Evolutionary conservation across 2,888 invertebrate genomes (phyloP).

Genomic region (Eupithecia exiguata): DNA sequence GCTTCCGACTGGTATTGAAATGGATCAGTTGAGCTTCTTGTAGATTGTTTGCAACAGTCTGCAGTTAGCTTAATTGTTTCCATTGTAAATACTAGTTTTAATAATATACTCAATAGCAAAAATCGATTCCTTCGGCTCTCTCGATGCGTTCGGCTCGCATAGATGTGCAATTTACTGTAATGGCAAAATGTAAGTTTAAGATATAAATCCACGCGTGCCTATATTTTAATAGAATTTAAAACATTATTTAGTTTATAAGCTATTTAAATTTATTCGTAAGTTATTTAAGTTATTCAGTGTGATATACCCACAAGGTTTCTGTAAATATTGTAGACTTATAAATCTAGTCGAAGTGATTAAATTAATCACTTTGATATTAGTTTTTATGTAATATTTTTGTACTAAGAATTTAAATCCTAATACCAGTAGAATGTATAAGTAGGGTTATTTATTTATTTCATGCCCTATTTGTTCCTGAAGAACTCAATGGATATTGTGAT

Average conservation of each 20-base stretch:
- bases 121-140: not conserved
- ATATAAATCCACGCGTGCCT: not conserved
- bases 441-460: not conserved
- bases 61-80: too few relatives aligned
- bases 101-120: not conserved
- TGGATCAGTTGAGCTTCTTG: too few relatives aligned
- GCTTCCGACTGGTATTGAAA: too few relatives aligned
- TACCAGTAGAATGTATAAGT: not conserved
- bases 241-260: not conserved
- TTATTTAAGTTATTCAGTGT: conserved; percentile 1
- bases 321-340: conserved; percentile 14
- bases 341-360: conserved; percentile 25
- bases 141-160: not conserved
- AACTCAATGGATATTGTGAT: conserved; percentile 34
- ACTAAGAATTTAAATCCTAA: not conserved
- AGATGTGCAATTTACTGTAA: not conserved
- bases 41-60: too few relatives aligned
- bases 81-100: too few relatives aligned
- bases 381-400: conserved; percentile 2
- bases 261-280: not conserved
- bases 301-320: conserved; percentile 10
- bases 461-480: not conserved
- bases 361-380: conserved; percentile 30
- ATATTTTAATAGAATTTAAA: not conserved
- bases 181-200: not conserved